Evolutionary conservation across 2,113 vertebrate species (phyloP), one percentile per base, ranked within the genome.

Genomic region (Holacanthus passer): DNA sequence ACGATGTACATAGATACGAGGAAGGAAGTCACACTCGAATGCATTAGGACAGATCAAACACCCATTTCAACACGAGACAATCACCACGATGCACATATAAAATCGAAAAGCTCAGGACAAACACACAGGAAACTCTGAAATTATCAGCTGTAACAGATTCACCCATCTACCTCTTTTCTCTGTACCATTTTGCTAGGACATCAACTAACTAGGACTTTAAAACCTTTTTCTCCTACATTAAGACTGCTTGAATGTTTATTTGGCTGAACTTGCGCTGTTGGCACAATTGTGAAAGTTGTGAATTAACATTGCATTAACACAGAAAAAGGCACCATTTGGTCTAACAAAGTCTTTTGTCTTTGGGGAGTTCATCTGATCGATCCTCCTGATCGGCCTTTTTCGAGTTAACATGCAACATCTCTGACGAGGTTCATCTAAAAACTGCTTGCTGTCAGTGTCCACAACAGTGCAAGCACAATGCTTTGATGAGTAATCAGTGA

Each of bases 261-360:
- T 78, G 82, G 79, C 73, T 74, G 29, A 70, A 80, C 10, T 35
- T 58, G 31, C 10, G 16, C 37, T 69, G 35, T 72, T 82, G 78
- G 80, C 85, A 86, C 69, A 7, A 56, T 35, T 24, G 64, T 41
- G 29, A 77, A 75, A 37, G 43, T 73, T 74, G 71, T 67, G 56
- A 86, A 52, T 84, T 39, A 71, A 67, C n/a, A 67, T 63, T 43
- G 69, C 32, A 67, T 81, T 37, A 64, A 77, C 47, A 77, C 20
- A 77, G 20, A 68, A 85, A 79, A 75, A 87, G 81, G 79, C 70
- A 88, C 79, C 53, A 76, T 91, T 93, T 93, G 88, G 92, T 94
- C 90, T 93, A 16, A 62, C 20, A 79, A 63, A 62, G 24, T 17
- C 14, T 71, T 29, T 82, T 69, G 12, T 41, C 39, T 79, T 70